Evolutionary conservation across 2,888 invertebrate genomes (phyloP).

Genomic region (Oscheius sp.): DNA sequence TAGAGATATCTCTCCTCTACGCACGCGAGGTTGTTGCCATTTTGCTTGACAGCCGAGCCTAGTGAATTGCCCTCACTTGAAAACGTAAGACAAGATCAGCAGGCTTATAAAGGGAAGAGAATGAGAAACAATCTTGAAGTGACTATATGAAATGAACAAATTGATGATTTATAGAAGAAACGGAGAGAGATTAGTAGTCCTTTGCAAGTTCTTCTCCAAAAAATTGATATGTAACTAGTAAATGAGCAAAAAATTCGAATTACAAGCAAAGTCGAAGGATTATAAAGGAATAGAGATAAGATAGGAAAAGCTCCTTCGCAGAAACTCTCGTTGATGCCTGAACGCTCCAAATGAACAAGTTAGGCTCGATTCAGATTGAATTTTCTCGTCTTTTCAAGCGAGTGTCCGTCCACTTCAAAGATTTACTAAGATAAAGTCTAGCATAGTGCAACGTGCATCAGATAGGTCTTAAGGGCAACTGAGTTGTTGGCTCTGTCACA

Average conservation of each 20-base stretch:
- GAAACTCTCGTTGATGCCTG: conserved; percentile 7
- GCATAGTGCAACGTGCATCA: not conserved
- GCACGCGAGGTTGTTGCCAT: conserved; percentile 12
- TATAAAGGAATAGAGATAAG: conserved; percentile 4
- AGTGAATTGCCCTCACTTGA: not conserved
- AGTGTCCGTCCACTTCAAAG: not conserved
- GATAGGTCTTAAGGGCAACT: not conserved
- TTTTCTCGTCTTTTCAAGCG: conserved; percentile 23
- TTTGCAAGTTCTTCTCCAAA: not conserved
- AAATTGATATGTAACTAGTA: not conserved
- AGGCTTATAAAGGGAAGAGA: not conserved
- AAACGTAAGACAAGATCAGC: not conserved
- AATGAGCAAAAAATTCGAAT: no score
- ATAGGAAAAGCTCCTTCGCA: not conserved
- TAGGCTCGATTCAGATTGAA: conserved; percentile 24
- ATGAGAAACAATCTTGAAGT: not conserved
- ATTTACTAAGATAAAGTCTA: not conserved
- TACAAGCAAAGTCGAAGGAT: no score
- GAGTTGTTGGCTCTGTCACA: not conserved
- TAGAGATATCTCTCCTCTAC: conserved; percentile 1
- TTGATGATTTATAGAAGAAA: not conserved
- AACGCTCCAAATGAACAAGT: conserved; percentile 18
- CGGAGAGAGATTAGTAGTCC: not conserved
- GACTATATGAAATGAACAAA: not conserved
- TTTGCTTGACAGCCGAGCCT: not conserved